Percentiles rank a stretch among this genome's conserved stretches.
These are phyloP conservation scores for Hyposoter didymator DNA, from an alignment of 2,888 invertebrate species.

Conservation along the genomic window DNA sequence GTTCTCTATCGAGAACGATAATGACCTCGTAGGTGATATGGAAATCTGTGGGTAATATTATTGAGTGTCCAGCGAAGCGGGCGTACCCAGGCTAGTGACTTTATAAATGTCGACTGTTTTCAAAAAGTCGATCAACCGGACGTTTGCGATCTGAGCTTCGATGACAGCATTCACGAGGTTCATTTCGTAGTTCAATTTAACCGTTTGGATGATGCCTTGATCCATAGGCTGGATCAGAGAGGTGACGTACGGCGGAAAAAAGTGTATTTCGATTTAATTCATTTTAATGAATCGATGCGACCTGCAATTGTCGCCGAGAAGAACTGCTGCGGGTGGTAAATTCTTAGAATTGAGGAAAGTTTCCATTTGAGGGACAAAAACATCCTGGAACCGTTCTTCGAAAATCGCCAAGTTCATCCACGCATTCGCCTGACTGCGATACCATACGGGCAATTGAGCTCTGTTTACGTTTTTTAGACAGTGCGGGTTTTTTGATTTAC, in stretches of 20 bases:
- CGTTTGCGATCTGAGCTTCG: conserved; percentile 54
- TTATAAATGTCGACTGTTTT: conserved; percentile 52
- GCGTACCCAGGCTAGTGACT: too few relatives aligned
- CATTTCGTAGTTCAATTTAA: conserved; percentile 57
- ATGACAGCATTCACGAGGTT: conserved; percentile 48
- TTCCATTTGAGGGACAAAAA: conserved; percentile 55
- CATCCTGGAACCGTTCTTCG: conserved; percentile 61
- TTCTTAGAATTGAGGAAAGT: conserved; percentile 64
- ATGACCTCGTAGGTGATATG: too few relatives aligned
- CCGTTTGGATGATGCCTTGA: conserved; percentile 59
- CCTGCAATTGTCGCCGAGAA: conserved; percentile 73
- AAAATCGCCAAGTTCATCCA: conserved; percentile 69
- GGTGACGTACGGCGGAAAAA: conserved; percentile 74
- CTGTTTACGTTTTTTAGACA: conserved; percentile 68
- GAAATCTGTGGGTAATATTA: too few relatives aligned
- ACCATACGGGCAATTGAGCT: conserved; percentile 68
- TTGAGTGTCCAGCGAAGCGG: too few relatives aligned
- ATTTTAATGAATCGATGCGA: conserved; percentile 66
- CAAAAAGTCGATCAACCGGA: conserved; percentile 51
- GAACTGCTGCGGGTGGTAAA: conserved; percentile 66
- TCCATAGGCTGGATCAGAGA: conserved; percentile 61
- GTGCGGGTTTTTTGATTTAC: conserved; percentile 66
- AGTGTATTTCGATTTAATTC: conserved; percentile 69
- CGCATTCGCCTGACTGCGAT: conserved; percentile 67
- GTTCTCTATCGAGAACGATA: too few relatives aligned